Base-by-base conservation (phyloP, 2,797 vertebrate genomes). In the Ceyx erithaca region DNA sequence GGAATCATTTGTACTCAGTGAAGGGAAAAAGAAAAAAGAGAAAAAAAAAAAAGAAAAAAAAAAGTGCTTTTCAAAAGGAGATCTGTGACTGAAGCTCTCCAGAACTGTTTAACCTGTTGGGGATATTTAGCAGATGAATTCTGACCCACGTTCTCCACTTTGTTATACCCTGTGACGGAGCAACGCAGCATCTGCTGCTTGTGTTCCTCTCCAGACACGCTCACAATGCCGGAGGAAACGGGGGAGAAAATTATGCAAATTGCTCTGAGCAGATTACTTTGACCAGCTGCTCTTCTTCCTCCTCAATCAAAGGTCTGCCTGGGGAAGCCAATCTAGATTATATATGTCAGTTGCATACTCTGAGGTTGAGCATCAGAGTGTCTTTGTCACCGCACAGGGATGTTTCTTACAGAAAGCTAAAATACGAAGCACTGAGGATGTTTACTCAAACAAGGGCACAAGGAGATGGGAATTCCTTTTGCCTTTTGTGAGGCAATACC, bases 51-150 rank as follows among this genome's bases (percentile, higher is more conserved):
- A 72, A 81, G 82, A 70, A 96, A 93, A n/a, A 31, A 64, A 12
- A 28, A 41, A 63, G 43, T 77, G 75, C 55, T 92, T 97, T 96
- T 95, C 80, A 93, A 97, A 97, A 87, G 94, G 93, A 92, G 95
- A 90, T 96, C 95, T 98, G 98, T 97, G 97, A 97, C 97, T 97
- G 96, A 89, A 90, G 94, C 62, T 46, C 95, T 97, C 94, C 94
- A 96, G 97, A 97, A 95, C 95, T 97, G 95, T 97, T 98, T 98
- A 98, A 97, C 96, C 97, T 98, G 97, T 96, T 96, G 95, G 91
- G 94, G 96, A 97, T 98, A 98, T 98, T 98, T 96, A 96, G 95
- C 91, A 97, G 97, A 98, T 98, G 97, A 97, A 98, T 98, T 98
- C 97, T 96, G 92, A 83, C 81, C 97, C 98, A 98, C 93, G 97